These are phyloP conservation scores for Coleophora deauratella DNA, from an alignment of 2,888 invertebrate species.

Conservation along the genomic window DNA sequence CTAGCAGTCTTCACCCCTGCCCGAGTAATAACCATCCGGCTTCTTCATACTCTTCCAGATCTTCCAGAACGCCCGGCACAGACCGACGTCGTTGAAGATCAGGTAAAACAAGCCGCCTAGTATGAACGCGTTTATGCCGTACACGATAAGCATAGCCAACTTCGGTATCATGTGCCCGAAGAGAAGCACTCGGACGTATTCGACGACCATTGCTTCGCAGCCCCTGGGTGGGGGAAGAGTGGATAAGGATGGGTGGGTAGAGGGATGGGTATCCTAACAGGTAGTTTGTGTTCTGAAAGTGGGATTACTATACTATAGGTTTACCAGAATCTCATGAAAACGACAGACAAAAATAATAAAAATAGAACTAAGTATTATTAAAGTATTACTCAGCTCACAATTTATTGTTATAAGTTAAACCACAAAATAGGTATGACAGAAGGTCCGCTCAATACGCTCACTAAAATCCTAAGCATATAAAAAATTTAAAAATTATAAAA, in stretches of 20 bases:
- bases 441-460: no score
- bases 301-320: no score
- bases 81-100: constrained; percentile 85
- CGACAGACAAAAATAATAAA: no score
- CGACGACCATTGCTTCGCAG: constrained; percentile 83
- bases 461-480: no score
- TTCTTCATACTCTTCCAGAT: no score
- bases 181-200: constrained; percentile 83
- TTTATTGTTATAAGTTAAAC: no score
- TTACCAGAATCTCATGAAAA: no score
- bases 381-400: no score
- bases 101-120: constrained; percentile 85
- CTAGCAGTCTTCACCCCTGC: neutral
- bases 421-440: no score
- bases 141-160: constrained; percentile 75
- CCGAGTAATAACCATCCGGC: neutral
- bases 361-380: no score
- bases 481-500: no score
- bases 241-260: constrained; percentile 12
- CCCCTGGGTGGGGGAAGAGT: constrained; percentile 75
- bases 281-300: neutral
- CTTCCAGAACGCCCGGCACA: constrained; percentile 78
- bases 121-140: constrained; percentile 76
- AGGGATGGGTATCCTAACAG: neutral
- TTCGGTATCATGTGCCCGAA: constrained; percentile 83